phyloP scores from a whole-genome alignment of 2,888 invertebrate species.

The Acrocera orbiculus region DNA sequence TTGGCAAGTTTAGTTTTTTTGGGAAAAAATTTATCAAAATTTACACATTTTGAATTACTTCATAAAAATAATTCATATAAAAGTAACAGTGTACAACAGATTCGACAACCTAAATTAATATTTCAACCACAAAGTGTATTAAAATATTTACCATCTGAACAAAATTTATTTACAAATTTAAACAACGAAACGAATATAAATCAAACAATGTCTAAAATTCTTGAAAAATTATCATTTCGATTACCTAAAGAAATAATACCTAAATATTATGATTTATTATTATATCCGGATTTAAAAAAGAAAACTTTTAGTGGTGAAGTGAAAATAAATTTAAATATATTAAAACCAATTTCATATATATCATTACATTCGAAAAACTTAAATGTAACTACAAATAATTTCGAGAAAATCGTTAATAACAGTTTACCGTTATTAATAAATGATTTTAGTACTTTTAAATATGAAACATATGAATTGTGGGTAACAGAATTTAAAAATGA shows the following conservation, averaged over 20 bases:
- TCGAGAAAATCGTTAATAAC: conserved; percentile 19
- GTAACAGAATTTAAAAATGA: conserved; percentile 26
- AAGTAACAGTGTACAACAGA: too few relatives aligned
- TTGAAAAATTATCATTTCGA: conserved; percentile 31
- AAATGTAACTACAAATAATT: conserved; percentile 32
- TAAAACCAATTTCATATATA: conserved; percentile 30
- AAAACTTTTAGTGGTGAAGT: conserved; percentile 42
- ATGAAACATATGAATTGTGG: conserved; percentile 27
- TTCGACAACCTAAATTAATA: too few relatives aligned
- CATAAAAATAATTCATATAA: too few relatives aligned
- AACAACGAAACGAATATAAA: conserved; percentile 18
- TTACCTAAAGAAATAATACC: conserved; percentile 42
- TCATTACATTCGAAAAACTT: conserved; percentile 35
- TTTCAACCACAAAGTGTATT: too few relatives aligned
- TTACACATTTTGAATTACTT: too few relatives aligned
- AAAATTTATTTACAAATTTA: too few relatives aligned
- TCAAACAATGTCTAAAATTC: conserved; percentile 22
- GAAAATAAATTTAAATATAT: conserved; percentile 34
- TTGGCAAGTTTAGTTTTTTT: too few relatives aligned
- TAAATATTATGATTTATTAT: conserved; percentile 41
- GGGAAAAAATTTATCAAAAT: too few relatives aligned
- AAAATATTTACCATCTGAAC: too few relatives aligned
- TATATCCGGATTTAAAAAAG: conserved; percentile 43
- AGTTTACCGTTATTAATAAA: conserved; percentile 16
- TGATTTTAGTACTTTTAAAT: conserved; percentile 21